Evolutionary conservation across 2,888 invertebrate genomes (phyloP), one percentile per base, ranked within the genome.

Genomic region (Sinhomidia bicolor): DNA sequence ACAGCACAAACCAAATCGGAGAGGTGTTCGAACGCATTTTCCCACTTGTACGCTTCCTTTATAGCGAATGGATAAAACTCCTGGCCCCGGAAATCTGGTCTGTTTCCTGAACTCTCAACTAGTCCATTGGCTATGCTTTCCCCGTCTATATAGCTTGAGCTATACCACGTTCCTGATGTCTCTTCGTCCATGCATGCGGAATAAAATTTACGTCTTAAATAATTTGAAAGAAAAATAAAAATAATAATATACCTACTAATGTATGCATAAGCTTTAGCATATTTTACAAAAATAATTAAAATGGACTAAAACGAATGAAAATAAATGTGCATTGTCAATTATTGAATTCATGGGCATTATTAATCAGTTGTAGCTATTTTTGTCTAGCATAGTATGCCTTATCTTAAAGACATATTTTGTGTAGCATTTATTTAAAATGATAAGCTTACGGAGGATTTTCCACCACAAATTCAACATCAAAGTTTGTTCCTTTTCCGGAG

Each of bases 161-260:
- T 36, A 14, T 89, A 92, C 1, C 89, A 36, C 3, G 91, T 91
- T 44, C 89, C 89, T 0, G 86, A 90, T 3, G 78, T 79, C 7
- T 7, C n/a, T 65, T 91, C 89, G 62, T 92, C 88, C 83, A 91
- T 88, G 60, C 92, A 92, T 5, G 90, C 81, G 6, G 82, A 62
- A n/a, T 90, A 89, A 47, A 89, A 83, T 20, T 78, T 74, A 32
- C 68, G 79, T 12, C 89, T 90, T 57, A 1, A 80, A 41, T 5
- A 80, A 62, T 20, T 78, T 10, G 23, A 5, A 17, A 68, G 14
- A 36, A 51, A 51, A 41, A 41, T 41, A n/a, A 17, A 41, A 3
- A 29, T n/a, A 9, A 14, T n/a, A 29, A 29, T 9, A 29, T 26
- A 68, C 32, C 17, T n/a, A n/a, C n/a, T n/a, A n/a, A n/a, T n/a